Evolutionary conservation across 2,888 invertebrate genomes (phyloP).

Genomic region (Euphydryas editha): DNA sequence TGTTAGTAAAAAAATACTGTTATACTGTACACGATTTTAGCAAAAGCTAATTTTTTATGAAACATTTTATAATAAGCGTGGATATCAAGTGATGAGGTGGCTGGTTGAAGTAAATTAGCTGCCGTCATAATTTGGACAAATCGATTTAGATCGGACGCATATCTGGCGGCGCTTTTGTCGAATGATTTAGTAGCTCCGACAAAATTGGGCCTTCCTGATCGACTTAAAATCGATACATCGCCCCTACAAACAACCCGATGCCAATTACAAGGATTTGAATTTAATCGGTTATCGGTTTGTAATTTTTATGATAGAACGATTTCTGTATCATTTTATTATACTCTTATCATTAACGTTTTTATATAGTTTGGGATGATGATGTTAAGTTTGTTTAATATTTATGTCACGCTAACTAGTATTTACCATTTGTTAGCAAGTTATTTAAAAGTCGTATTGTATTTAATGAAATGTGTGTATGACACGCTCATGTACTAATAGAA

Average conservation of each 20-base stretch:
- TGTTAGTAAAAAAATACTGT: neutral
- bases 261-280: conserved; percentile 74
- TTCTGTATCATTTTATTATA: conserved; percentile 13
- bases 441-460: neutral
- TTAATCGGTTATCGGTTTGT: conserved; percentile 74
- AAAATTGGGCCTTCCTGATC: conserved; percentile 73
- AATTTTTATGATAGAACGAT: conserved; percentile 53
- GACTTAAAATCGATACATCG: conserved; percentile 60
- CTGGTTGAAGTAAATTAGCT: conserved; percentile 28
- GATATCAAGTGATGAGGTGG: neutral
- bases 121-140: conserved; percentile 77
- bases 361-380: neutral
- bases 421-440: neutral
- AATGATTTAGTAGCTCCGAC: conserved; percentile 79
- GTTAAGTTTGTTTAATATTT: neutral
- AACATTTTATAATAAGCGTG: conserved; percentile 25
- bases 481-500: neutral
- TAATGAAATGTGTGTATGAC: neutral
- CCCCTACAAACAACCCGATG: conserved; percentile 59
- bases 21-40: conserved; percentile 21
- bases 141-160: conserved; percentile 80
- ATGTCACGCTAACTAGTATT: neutral
- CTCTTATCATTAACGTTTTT: neutral
- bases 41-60: conserved; percentile 24
- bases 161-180: conserved; percentile 77